A percentile compares a stretch with the other conserved stretches of the same genome.
These are phyloP conservation scores for Julus scanicus DNA, from an alignment of 2,888 invertebrate genomes.

Conservation along the genomic window DNA sequence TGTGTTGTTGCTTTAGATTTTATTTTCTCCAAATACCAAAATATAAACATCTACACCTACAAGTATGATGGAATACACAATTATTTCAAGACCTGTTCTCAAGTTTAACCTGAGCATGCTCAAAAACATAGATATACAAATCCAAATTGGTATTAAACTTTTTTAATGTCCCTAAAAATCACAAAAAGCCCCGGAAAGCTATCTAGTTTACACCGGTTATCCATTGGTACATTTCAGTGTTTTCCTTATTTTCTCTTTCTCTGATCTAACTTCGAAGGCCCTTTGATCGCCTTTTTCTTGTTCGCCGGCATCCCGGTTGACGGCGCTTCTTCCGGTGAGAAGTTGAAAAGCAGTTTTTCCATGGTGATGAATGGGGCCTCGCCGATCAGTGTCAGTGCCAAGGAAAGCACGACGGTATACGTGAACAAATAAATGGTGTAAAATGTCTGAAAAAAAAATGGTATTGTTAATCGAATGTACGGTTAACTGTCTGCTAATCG, in stretches of 20 bases:
- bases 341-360: slow-evolving; percentile 27
- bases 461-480: too few species aligned
- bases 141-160: not conserved
- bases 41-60: too few species aligned
- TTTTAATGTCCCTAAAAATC: slow-evolving; percentile 43
- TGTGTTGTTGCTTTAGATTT: too few species aligned
- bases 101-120: too few species aligned
- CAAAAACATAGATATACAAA: not conserved
- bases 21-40: too few species aligned
- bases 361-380: slow-evolving; percentile 47
- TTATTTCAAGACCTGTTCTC: too few species aligned
- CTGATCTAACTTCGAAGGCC: not conserved
- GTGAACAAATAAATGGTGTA: slow-evolving; percentile 3
- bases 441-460: slow-evolving; percentile 10
- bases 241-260: not conserved
- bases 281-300: not conserved
- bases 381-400: slow-evolving; percentile 17
- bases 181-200: not conserved
- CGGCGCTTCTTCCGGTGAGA: not conserved
- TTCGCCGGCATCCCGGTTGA: not conserved
- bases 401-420: not conserved
- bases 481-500: not conserved
- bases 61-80: too few species aligned
- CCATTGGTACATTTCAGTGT: not conserved
- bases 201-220: not conserved